A percentile compares a stretch with the other conserved stretches of the same genome.
phyloP scores from a whole-genome alignment of 2,797 vertebrate species.

The Eulemur albifrons region DNA sequence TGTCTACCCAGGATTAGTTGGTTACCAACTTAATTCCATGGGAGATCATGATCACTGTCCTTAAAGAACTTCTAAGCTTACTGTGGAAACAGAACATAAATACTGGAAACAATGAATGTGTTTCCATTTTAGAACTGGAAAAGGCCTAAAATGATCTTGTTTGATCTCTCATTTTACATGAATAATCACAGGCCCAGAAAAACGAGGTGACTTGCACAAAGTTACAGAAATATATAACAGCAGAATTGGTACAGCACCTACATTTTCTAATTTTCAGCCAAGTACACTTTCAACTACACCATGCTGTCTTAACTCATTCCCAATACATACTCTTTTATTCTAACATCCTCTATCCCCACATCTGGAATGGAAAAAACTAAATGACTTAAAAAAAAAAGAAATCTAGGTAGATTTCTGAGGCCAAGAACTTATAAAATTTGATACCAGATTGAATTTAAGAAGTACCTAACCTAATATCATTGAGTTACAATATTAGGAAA shows the following conservation, averaged over 20 bases:
- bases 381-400: neutral
- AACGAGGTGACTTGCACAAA: neutral
- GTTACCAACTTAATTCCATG: neutral
- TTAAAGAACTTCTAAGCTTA: constrained; percentile 15
- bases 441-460: constrained; percentile 9
- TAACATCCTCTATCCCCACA: neutral
- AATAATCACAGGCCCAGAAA: neutral
- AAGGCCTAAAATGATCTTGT: constrained; percentile 1
- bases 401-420: neutral
- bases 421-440: constrained; percentile 15
- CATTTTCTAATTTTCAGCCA: constrained; percentile 18
- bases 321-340: neutral
- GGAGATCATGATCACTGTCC: neutral
- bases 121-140: constrained; percentile 41
- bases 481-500: neutral
- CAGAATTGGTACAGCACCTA: neutral
- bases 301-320: neutral
- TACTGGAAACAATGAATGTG: neutral
- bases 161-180: neutral
- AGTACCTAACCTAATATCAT: neutral
- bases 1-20: constrained; percentile 1
- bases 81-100: constrained; percentile 20
- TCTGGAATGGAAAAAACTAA: constrained; percentile 11
- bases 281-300: neutral
- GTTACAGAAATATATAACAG: neutral